Conservation (phyloP, 2,113 vertebrate species). For the Cyanoliseus patagonus region DNA sequence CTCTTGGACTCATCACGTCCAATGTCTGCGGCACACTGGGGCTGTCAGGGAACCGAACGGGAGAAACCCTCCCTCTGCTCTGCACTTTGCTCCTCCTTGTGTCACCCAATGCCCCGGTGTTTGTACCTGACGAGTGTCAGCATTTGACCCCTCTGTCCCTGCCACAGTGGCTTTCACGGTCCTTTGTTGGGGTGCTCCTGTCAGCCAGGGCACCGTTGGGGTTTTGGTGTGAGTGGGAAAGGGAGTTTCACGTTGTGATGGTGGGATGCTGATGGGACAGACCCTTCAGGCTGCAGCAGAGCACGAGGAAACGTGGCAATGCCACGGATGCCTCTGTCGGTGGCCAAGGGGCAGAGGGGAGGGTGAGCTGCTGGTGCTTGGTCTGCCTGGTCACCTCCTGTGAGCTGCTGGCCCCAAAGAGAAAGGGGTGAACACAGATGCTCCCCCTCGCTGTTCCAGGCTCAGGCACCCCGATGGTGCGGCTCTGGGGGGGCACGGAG, state of each 20-base stretch:
- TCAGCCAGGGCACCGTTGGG: neutral
- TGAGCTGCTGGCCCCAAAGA: neutral
- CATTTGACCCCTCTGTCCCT: neutral
- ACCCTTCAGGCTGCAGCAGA: neutral
- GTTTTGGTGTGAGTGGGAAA: neutral
- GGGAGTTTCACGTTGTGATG: fast-evolving
- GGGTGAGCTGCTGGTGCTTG: neutral
- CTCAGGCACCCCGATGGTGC: neutral
- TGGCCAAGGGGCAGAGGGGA: neutral
- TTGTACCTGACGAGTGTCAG: neutral
- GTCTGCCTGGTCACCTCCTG: neutral
- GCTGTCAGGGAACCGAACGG: neutral
- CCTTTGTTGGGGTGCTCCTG: neutral
- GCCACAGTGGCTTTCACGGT: neutral
- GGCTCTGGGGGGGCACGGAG: neutral
- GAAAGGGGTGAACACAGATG: fast-evolving
- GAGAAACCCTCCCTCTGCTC: neutral
- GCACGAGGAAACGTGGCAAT: neutral
- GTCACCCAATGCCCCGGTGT: neutral
- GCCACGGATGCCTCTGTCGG: neutral
- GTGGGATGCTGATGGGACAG: neutral
- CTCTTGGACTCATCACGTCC: fast-evolving
- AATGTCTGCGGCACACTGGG: fast-evolving
- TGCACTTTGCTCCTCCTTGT: neutral
- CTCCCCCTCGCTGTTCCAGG: neutral